These are phyloP conservation scores for Rhagoletis pomonella DNA, from an alignment of 1,140 invertebrate genomes.

Conservation along the genomic window DNA sequence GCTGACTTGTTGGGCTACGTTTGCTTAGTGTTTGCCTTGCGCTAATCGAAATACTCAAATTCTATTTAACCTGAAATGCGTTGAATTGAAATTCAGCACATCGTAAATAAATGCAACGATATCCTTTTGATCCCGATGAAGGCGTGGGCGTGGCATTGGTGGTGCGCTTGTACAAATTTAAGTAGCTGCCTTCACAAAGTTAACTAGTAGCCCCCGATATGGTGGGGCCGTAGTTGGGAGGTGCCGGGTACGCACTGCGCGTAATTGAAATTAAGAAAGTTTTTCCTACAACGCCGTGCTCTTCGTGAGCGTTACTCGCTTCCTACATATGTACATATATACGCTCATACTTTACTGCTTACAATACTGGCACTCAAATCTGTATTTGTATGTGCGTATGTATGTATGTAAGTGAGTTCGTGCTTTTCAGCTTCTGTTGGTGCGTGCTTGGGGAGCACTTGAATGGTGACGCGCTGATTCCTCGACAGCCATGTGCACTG, in stretches of 20 bases:
- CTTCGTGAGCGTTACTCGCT: background rate
- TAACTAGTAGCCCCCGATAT: background rate
- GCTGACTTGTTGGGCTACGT: constrained; percentile 23
- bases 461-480: background rate
- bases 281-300: constrained; percentile 24
- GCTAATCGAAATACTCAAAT: constrained; percentile 41
- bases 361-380: no score
- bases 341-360: no score
- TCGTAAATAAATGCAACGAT: constrained; percentile 48
- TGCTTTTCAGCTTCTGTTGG: background rate
- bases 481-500: background rate
- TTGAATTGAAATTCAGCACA: constrained; percentile 50
- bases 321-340: background rate
- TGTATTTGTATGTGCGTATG: background rate
- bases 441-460: constrained; percentile 45
- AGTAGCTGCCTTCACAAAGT: background rate
- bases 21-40: constrained; percentile 14
- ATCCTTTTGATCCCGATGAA: constrained; percentile 36
- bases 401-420: background rate
- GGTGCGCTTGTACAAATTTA: background rate
- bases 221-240: background rate
- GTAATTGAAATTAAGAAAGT: constrained; percentile 57
- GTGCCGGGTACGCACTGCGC: background rate
- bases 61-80: constrained; percentile 49
- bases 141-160: constrained; percentile 17